Evolutionary conservation across 2,888 invertebrate species (phyloP).

Genomic region (Rosalia funebris): DNA sequence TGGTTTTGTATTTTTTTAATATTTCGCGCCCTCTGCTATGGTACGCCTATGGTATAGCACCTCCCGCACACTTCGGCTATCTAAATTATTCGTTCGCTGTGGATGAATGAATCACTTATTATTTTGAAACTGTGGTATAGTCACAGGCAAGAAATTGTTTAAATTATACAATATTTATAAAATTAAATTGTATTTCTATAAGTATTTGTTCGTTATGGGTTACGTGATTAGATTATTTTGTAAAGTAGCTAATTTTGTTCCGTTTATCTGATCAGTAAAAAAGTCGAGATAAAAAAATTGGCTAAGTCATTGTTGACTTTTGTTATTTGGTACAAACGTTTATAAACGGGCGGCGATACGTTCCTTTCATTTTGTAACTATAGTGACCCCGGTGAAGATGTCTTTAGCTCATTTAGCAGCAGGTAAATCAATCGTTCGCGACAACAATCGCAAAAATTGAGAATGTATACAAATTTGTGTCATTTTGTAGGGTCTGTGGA

Average conservation of each 20-base stretch:
- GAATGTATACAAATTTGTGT: slow-evolving; percentile 5
- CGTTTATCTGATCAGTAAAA: neutral
- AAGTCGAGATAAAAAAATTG: neutral
- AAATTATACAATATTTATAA: too few species aligned
- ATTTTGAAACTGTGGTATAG: too few species aligned
- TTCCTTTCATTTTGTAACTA: neutral
- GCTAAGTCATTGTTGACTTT: neutral
- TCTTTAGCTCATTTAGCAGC: neutral
- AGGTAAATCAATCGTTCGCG: neutral
- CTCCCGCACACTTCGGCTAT: too few species aligned
- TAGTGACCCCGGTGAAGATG: neutral
- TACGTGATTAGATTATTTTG: neutral
- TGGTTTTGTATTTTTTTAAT: too few species aligned
- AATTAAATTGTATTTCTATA: too few species aligned
- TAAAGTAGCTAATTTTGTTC: too few species aligned
- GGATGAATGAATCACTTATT: too few species aligned
- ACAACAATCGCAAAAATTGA: neutral
- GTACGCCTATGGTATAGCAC: too few species aligned
- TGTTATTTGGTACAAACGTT: neutral
- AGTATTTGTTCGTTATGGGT: neutral
- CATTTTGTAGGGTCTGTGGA: slow-evolving; percentile 71
- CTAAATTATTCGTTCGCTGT: too few species aligned
- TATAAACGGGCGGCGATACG: neutral
- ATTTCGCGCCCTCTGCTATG: too few species aligned
- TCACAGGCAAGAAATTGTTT: too few species aligned